Conservation (phyloP, 64 coral and sea anemone genomes). For the Orbicella faveolata region DNA sequence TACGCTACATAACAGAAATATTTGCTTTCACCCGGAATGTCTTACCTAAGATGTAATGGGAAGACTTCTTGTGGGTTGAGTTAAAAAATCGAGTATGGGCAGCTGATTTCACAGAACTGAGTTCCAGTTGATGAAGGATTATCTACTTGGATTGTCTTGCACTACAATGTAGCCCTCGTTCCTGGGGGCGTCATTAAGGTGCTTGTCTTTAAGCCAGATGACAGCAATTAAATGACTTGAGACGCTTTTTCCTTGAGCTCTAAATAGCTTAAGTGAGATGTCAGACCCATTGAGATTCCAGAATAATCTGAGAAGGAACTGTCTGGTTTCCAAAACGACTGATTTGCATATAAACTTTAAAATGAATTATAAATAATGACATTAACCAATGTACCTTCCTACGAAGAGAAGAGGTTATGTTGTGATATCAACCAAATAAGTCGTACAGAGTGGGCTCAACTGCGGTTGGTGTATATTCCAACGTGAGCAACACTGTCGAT, state of each 20-base stretch:
- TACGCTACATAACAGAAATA: no score
- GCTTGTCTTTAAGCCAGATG: neutral
- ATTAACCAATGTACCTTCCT: neutral
- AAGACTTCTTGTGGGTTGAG: no score
- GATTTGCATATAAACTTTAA: no score
- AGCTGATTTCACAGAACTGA: neutral
- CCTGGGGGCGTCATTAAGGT: neutral
- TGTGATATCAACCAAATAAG: neutral
- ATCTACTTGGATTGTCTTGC: neutral
- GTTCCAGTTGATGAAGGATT: neutral
- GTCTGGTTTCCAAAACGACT: no score
- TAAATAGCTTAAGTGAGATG: neutral
- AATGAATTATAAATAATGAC: neutral
- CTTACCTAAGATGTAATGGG: no score
- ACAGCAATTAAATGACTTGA: neutral
- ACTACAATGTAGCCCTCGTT: neutral
- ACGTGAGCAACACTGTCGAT: neutral
- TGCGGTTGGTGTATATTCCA: neutral
- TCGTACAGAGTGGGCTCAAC: neutral
- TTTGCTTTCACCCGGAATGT: no score
- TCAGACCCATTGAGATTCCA: neutral
- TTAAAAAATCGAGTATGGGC: no score
- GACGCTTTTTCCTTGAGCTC: neutral
- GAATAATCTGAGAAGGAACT: neutral
- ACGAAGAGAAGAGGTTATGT: neutral